These are phyloP conservation scores for Euura lappo DNA, from an alignment of 1,140 invertebrate genomes.

Conservation along the genomic window DNA sequence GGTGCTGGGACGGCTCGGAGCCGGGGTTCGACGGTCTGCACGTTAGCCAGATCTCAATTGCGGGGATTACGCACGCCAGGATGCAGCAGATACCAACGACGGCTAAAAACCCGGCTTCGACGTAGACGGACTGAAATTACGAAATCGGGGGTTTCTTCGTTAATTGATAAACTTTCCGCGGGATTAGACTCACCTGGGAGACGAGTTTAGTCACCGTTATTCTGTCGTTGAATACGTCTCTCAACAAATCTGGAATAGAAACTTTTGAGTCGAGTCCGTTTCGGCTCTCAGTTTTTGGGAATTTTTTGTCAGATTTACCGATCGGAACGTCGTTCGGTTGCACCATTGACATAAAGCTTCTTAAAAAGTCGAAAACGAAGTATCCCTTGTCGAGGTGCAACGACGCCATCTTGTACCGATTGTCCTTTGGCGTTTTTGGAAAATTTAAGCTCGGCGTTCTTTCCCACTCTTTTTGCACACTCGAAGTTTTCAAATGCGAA, in stretches of 20 bases:
- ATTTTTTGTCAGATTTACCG: conserved; percentile 49
- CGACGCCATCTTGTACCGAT: conserved; percentile 58
- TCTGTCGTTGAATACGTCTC: conserved; percentile 47
- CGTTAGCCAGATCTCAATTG: conserved; percentile 53
- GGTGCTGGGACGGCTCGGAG: conserved; percentile 48
- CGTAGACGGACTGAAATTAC: conserved; percentile 42
- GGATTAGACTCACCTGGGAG: conserved; percentile 42
- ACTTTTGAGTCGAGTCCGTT: background rate
- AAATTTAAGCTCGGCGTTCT: conserved; percentile 46
- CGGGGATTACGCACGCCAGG: conserved; percentile 52
- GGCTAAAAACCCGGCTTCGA: conserved; percentile 47
- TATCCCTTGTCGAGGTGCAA: conserved; percentile 60
- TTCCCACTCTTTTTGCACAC: conserved; percentile 39
- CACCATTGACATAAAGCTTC: conserved; percentile 61
- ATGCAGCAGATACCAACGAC: conserved; percentile 45
- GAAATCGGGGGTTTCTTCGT: background rate
- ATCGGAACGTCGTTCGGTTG: conserved; percentile 64
- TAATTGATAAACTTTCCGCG: background rate
- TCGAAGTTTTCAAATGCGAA: conserved; percentile 42
- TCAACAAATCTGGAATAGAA: conserved; percentile 48
- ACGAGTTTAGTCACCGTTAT: conserved; percentile 45
- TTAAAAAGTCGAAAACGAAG: conserved; percentile 63
- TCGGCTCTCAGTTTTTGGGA: background rate
- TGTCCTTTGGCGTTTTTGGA: conserved; percentile 41
- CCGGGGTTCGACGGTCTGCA: conserved; percentile 49